Evolutionary conservation across 2,797 vertebrate genomes (phyloP), one percentile per base, ranked within the genome.

Genomic region (Gambelia wislizenii): DNA sequence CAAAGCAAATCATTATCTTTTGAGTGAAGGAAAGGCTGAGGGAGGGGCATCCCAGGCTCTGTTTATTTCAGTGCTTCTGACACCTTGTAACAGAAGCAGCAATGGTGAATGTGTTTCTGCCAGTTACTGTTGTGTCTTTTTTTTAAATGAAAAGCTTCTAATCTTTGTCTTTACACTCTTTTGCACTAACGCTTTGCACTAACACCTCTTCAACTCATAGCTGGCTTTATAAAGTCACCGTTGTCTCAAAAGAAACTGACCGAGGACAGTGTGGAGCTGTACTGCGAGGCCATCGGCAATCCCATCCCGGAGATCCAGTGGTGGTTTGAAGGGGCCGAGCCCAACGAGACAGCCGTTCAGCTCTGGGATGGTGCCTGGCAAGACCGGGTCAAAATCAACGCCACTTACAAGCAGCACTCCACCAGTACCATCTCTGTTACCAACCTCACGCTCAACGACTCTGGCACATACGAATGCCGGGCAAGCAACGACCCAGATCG

Each of bases 301-400:
- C 98, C 98, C 56, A 97, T 99, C 89, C 99, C 99, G 0, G 99
- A 99, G 97, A 97, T 99, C 92, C 99, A 99, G 96, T 99, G 98
- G 98, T 99, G 98, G 98, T 98, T 98, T 94, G 97, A 98, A 93
- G 97, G 98, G 0, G 97, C 97, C 14, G 97, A 98, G 91, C 97
- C 98, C 77, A 97, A 97, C 20, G 97, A 98, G 91, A 97, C 96
- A 36, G 94, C 95, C 92, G 96, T 96, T 27, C 98, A 99, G 96
- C 98, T 99, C 61, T 99, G 98, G 96, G 99, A 98, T 1, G 99
- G 98, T 0, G 98, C 98, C 36, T 96, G 98, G 87, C 96, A 97
- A 69, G 97, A 98, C 91, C 97, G 97, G 2, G 97, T 99, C 91
- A 96, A 92, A 92, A 97, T 99, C 96, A 98, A 99, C 88, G 96